Evolutionary conservation across 2,888 invertebrate species (phyloP).

Genomic region (Dinocampus coccinellae): DNA sequence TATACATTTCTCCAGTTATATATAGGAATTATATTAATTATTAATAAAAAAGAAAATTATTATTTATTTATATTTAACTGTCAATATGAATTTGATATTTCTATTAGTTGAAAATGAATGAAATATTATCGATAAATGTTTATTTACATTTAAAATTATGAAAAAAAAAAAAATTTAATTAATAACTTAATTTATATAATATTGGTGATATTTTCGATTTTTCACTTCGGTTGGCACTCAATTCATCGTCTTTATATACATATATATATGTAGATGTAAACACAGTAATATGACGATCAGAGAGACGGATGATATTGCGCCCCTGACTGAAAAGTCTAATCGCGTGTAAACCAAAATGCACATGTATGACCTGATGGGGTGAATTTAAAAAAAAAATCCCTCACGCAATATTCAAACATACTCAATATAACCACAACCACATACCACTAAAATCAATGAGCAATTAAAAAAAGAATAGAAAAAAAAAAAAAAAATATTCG

Average conservation of each 20-base stretch:
- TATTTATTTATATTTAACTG: background rate
- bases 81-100: no score
- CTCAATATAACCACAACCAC: constrained; percentile 17
- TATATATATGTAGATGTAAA: no score
- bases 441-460: background rate
- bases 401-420: background rate
- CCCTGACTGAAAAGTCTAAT: constrained; percentile 50
- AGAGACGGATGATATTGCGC: background rate
- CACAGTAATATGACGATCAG: no score
- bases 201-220: constrained; percentile 41
- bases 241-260: constrained; percentile 23
- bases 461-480: no score
- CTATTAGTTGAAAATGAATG: no score
- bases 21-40: background rate
- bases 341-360: constrained; percentile 52
- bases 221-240: constrained; percentile 40
- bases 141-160: background rate
- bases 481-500: background rate
- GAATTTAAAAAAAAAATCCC: background rate
- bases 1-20: background rate
- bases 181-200: background rate
- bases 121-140: background rate
- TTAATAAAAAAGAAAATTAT: background rate
- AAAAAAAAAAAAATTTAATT: background rate
- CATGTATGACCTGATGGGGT: constrained; percentile 38